A percentile compares a stretch with the other conserved stretches of the same genome.
Conservation (phyloP, 2,888 invertebrate genomes). For the Andrena praecox region DNA sequence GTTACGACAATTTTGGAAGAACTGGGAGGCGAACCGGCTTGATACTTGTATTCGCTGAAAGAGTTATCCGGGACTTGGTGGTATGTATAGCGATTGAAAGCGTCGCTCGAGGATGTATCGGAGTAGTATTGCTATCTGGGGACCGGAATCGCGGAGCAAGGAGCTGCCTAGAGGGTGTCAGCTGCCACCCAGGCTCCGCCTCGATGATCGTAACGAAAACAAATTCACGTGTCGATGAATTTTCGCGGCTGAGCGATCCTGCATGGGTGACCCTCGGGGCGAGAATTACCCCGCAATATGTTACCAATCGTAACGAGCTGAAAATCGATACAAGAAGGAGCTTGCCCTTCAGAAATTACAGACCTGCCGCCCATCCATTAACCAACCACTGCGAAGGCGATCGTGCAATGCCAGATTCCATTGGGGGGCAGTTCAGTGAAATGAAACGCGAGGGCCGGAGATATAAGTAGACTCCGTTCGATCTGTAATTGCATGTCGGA, state of each 20-base stretch:
- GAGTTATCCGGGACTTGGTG: no score
- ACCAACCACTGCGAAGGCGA: not conserved
- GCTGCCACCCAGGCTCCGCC: slow-evolving; percentile 52
- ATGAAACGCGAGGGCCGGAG: no score
- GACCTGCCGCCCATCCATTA: slow-evolving; percentile 30
- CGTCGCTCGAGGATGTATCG: not conserved
- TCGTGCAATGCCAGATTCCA: slow-evolving; percentile 20
- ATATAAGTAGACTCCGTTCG: no score
- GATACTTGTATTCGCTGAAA: no score
- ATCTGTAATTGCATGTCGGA: no score
- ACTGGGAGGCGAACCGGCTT: no score
- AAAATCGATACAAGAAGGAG: slow-evolving; percentile 72
- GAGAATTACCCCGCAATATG: slow-evolving; percentile 82
- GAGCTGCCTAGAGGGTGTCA: slow-evolving; percentile 37
- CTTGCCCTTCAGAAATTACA: slow-evolving; percentile 43
- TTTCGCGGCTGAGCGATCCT: slow-evolving; percentile 76
- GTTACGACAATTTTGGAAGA: no score
- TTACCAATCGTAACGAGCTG: slow-evolving; percentile 79
- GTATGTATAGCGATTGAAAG: no score
- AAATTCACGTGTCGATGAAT: slow-evolving; percentile 81
- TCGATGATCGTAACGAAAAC: slow-evolving; percentile 61
- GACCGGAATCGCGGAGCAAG: slow-evolving; percentile 21
- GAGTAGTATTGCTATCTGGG: not conserved
- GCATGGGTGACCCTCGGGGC: slow-evolving; percentile 71
- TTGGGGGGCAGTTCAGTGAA: slow-evolving; percentile 1